Evolutionary conservation across 2,888 invertebrate genomes (phyloP).

Genomic region (Prosapia bicincta): DNA sequence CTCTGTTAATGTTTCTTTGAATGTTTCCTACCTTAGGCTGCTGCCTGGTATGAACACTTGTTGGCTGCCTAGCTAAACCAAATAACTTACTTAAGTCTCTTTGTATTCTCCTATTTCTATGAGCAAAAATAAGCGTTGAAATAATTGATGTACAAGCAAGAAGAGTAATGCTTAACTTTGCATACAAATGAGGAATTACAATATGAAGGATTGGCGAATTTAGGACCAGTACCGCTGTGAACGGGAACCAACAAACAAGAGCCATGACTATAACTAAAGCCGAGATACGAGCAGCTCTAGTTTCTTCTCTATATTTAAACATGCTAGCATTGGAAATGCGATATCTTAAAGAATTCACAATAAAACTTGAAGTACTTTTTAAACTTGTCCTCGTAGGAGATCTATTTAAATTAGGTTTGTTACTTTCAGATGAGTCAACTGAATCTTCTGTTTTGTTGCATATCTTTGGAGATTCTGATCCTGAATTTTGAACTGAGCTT

Average conservation of each 20-base stretch:
- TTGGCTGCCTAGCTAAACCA: constrained; percentile 16
- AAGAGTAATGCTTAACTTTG: constrained; percentile 32
- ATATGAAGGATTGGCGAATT: constrained; percentile 23
- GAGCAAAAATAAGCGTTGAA: constrained; percentile 73
- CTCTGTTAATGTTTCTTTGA: constrained; percentile 4
- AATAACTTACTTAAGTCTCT: constrained; percentile 54
- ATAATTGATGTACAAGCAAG: constrained; percentile 59
- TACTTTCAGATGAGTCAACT: neutral
- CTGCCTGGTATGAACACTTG: neutral
- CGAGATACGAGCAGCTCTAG: constrained; percentile 83
- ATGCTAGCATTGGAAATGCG: constrained; percentile 80
- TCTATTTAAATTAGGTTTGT: constrained; percentile 10
- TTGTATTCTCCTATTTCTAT: constrained; percentile 65
- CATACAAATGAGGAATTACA: constrained; percentile 18
- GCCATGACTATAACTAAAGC: constrained; percentile 71
- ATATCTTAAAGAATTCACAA: constrained; percentile 63
- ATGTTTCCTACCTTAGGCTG: neutral
- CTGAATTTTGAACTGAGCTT: neutral
- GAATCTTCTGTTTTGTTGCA: constrained; percentile 12
- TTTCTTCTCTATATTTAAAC: constrained; percentile 83
- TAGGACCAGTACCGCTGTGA: constrained; percentile 43
- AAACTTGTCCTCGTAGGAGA: constrained; percentile 42
- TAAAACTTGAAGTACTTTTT: constrained; percentile 58
- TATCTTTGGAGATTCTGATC: constrained; percentile 15
- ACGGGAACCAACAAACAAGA: constrained; percentile 56